phyloP scores from a whole-genome alignment of 2,113 vertebrate genomes.

The Pionites leucogaster region DNA sequence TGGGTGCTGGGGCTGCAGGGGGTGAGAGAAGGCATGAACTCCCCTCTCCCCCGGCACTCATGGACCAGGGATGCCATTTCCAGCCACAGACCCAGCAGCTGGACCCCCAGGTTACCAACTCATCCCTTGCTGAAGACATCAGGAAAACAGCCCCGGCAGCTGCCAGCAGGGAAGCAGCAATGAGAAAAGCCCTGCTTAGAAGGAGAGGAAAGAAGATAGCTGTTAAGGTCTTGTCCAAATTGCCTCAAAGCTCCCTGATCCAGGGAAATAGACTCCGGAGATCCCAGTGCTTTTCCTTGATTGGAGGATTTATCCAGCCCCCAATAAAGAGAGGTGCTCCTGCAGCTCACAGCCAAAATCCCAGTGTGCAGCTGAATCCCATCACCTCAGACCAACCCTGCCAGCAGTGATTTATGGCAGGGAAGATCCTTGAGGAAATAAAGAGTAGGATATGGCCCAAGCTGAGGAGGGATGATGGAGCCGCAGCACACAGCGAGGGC shows the following conservation, averaged over 20 bases:
- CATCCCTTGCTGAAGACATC: neutral
- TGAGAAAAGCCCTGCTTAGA: neutral
- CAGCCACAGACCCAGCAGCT: neutral
- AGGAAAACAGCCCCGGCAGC: neutral
- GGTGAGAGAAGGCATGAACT: rapidly evolving
- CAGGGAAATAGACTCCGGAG: rapidly evolving
- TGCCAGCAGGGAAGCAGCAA: neutral
- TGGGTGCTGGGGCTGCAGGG: rapidly evolving
- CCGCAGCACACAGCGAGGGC: neutral
- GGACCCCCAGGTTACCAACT: neutral
- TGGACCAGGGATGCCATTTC: neutral
- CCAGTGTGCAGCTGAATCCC: neutral
- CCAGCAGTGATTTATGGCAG: slow-evolving; percentile 24
- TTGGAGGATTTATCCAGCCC: neutral
- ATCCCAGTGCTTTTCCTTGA: neutral
- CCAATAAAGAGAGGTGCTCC: neutral
- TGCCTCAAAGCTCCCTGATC: neutral
- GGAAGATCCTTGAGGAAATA: neutral
- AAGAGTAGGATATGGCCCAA: neutral
- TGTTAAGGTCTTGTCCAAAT: neutral
- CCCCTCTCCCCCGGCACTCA: neutral
- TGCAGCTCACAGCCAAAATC: neutral
- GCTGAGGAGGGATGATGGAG: neutral
- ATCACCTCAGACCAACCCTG: neutral
- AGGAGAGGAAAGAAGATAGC: neutral